Evolutionary conservation across 2,113 vertebrate species (phyloP), one percentile per base, ranked within the genome.

Genomic region (Rana temporaria): DNA sequence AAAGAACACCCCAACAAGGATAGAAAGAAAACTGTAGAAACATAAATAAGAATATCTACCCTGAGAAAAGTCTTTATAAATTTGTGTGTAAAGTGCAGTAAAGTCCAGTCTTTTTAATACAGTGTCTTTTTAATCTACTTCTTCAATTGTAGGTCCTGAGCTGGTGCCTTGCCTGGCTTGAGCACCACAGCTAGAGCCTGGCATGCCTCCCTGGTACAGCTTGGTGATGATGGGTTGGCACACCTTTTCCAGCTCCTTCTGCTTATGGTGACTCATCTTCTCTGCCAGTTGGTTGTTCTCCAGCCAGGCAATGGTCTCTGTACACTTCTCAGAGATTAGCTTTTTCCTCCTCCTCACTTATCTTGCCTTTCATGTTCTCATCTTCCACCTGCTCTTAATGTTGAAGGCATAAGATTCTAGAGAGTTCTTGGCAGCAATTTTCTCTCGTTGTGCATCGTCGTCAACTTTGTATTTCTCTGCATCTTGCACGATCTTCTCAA

Each of bases 231-330:
- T 62, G 32, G 84, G 84, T 8, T 66, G 52, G 32, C 84, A 86
- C 65, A 85, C 79, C 38, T 85, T 85, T 32, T 89, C 88, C 82
- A 89, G 85, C 84, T 89, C 88, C 75, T 89, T 87, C 70, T 85
- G 88, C 57, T 88, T 82, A 60, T 88, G 85, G 60, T 80, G 84
- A 85, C 71, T 87, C 85, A 5, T 90, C 84, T 72, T 87, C 85
- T 87, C 88, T 14, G 90, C 90, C 60, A 82, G 87, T 72, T 86
- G 85, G 65, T 86, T 86, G 5, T 30, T 78, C n/a, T 86, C 85
- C 78, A 85, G 74, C 85, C 85, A 86, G 26, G 56, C 0, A 4
- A 86, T 74, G 38, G 57, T 32, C 83, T 86, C 52, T 22, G 70
- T 82, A 59, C 85, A 86, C 68, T 82, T 82, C 22, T 86, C 84